Conservation (phyloP, 2,888 invertebrate species). For the Oscheius myriophilus region DNA sequence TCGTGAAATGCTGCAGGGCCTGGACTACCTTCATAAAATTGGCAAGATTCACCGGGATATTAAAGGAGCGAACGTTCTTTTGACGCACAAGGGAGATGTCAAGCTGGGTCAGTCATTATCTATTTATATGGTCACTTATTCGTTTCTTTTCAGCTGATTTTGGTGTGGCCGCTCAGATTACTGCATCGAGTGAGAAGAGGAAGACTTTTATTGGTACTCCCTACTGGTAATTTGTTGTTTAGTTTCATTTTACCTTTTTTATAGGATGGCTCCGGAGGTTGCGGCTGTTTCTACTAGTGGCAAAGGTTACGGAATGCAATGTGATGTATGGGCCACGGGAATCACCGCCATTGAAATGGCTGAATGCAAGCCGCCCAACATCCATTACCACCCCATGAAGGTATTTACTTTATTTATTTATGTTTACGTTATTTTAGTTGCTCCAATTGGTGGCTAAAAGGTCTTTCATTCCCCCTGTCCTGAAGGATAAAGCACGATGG, state of each 20-base stretch:
- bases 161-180: slow-evolving; percentile 99
- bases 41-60: slow-evolving; percentile 82
- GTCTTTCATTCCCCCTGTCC: slow-evolving; percentile 94
- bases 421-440: slow-evolving; percentile 35
- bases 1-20: slow-evolving; percentile 90
- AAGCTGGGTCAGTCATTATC: slow-evolving; percentile 79
- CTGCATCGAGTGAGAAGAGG: slow-evolving; percentile 96
- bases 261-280: slow-evolving; percentile 76
- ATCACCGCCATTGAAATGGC: slow-evolving; percentile 98
- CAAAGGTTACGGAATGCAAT: slow-evolving; percentile 92
- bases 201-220: slow-evolving; percentile 97
- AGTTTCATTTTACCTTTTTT: slow-evolving; percentile 22
- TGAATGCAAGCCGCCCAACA: slow-evolving; percentile 98
- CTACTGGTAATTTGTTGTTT: slow-evolving; percentile 72
- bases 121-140: not conserved
- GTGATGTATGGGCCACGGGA: slow-evolving; percentile 99
- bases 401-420: slow-evolving; percentile 6
- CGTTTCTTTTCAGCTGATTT: slow-evolving; percentile 82
- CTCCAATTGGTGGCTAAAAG: slow-evolving; percentile 87
- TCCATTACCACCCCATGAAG: slow-evolving; percentile 95
- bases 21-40: slow-evolving; percentile 92
- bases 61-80: slow-evolving; percentile 94
- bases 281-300: slow-evolving; percentile 96
- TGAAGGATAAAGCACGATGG: slow-evolving; percentile 91
- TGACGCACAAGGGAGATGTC: slow-evolving; percentile 94